Evolutionary conservation across 2,888 invertebrate species (phyloP), one percentile per base, ranked within the genome.

Genomic region (Chorisops tibialis): DNA sequence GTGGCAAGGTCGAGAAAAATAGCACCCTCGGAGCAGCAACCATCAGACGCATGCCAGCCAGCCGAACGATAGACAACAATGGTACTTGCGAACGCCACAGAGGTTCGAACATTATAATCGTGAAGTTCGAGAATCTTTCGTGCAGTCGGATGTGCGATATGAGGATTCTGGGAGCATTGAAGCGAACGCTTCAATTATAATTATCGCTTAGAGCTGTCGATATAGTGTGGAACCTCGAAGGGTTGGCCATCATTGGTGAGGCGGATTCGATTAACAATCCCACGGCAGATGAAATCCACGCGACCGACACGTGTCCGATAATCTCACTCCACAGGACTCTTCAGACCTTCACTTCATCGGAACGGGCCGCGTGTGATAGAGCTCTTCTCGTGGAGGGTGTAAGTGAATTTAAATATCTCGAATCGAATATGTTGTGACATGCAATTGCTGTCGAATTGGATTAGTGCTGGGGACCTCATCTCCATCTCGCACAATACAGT

Each of bases 241-340:
- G 43, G 60, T 60, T 60, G 38, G 49, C 50, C 37, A 59, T 47
- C 39, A 59, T 59, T 47, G 59, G 16, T 21, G 49, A 54, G 65
- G 62, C 61, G 63, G 66, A 50, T 63, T 65, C 65, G 66, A 67
- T 67, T 67, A 67, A 67, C 67, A 67, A 67, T 67, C 67, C 65
- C 65, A 64, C 61, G 65, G 63, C 65, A 66, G 47, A 62, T 59
- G 43, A 56, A 50, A 50, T 50, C 24, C 67, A 67, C 67, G 67
- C 63, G 67, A 65, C 67, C 59, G 58, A 38, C 67, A 67, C 67
- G 67, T 67, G 67, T 61, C 65, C 65, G 65, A 65, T 67, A 67
- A 67, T 67, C 67, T 67, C 62, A 49, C 43, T 56, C 45, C 43
- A 22, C n/a, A 41, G 11, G 45, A 56, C 37, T 14, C n/a, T 52